Base-by-base conservation (phyloP, 2,888 invertebrate genomes). In the Pseudoips prasinana region DNA sequence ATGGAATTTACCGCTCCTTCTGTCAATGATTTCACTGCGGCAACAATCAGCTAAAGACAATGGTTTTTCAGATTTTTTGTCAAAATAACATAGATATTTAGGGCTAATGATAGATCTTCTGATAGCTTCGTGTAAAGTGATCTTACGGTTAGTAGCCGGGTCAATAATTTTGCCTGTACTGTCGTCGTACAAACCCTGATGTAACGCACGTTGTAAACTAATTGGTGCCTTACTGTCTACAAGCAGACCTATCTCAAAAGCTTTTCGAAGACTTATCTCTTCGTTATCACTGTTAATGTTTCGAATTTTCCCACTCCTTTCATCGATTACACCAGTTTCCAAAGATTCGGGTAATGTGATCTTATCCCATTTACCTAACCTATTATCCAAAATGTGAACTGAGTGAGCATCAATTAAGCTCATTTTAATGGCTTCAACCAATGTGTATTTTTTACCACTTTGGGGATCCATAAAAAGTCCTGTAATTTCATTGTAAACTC, bases 361-460 rank as follows among this genome's bases (percentile, higher is more conserved):
- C 53, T 95, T 94, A 57, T 94, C 93, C 89, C 94, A 94, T 58
- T 92, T 91, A 0, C 94, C 95, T 23, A 92, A 89, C 46, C 93
- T 91, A 10, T 93, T 92, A 64, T 96, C 95, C 66, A 94, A 93
- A 24, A 96, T 93, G 49, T 94, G 93, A 0, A 95, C 95, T 0
- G 96, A 95, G 56, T 95, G 92, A 0, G 94, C 92, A 74, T 97
- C 96, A 22, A 98, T 92, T 14, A 97, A 81, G 64, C 94, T 94
- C 34, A 92, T 89, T 65, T 93, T 92, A 10, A 98, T 92, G 0
- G 98, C 97, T 69, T 97, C 94, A 8, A 93, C 91, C 25, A 98
- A 90, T 11, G 94, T 94, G 26, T 97, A 86, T 62, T 93, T 92
- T 40, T 94, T 91, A 0, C 95, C 95, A 19, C 93, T 92, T 64